phyloP scores from a whole-genome alignment of 1,140 invertebrate species.

The Pachypeltis micranthus region DNA sequence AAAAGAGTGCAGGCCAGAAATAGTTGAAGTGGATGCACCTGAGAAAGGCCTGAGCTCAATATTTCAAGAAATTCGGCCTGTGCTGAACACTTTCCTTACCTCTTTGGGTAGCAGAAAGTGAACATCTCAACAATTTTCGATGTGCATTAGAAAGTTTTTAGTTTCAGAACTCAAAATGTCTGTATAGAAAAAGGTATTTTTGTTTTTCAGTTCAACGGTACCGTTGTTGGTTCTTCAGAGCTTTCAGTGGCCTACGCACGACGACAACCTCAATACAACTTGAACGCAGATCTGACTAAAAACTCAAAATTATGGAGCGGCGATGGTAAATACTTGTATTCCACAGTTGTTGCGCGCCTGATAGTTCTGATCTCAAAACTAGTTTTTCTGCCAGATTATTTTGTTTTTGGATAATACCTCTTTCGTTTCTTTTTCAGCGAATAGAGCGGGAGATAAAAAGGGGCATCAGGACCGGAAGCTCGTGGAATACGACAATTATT shows the following conservation, averaged over 20 bases:
- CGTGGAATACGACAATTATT: constrained; percentile 9
- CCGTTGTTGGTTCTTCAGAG: constrained; percentile 29
- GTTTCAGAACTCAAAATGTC: too few species aligned
- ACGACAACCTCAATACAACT: constrained; percentile 31
- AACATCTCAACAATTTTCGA: too few species aligned
- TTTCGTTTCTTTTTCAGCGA: background rate
- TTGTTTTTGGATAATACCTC: background rate
- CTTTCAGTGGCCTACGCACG: constrained; percentile 35
- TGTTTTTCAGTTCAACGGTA: constrained; percentile 43
- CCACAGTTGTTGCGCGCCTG: background rate
- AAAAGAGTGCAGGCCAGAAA: too few species aligned
- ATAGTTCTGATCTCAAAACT: background rate
- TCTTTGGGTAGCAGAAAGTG: too few species aligned
- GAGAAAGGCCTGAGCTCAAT: too few species aligned
- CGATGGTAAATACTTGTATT: background rate
- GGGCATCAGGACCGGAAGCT: constrained; percentile 1
- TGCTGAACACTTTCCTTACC: too few species aligned
- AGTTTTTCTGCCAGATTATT: background rate
- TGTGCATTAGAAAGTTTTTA: too few species aligned
- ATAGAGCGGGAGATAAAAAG: constrained; percentile 1
- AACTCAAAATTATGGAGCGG: constrained; percentile 10
- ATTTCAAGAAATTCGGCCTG: too few species aligned
- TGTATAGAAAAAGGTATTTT: background rate
- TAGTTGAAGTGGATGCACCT: too few species aligned
- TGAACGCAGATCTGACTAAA: background rate